These are phyloP conservation scores for Calypte anna DNA, from an alignment of 2,113 vertebrate genomes.

Conservation along the genomic window DNA sequence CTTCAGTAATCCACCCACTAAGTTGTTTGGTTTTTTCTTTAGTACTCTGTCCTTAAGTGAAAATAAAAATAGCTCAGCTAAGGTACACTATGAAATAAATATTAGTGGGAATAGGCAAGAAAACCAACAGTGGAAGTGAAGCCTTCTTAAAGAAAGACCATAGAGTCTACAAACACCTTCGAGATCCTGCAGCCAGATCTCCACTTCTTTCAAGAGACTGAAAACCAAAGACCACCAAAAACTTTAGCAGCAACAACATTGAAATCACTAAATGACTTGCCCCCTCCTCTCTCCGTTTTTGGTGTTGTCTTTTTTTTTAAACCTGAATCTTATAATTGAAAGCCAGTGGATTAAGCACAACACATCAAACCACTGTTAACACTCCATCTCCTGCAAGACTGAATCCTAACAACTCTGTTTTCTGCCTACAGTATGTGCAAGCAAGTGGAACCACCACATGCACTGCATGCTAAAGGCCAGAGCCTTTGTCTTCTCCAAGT, in stretches of 20 bases:
- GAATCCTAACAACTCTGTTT: slow-evolving; percentile 75
- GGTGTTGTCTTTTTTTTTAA: neutral
- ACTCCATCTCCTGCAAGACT: slow-evolving; percentile 71
- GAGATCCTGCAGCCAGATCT: neutral
- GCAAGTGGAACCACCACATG: slow-evolving; percentile 76
- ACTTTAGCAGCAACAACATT: neutral
- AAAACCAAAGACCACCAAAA: neutral
- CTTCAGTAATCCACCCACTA: neutral
- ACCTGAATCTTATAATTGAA: slow-evolving; percentile 56
- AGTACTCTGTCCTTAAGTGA: neutral
- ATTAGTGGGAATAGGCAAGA: neutral
- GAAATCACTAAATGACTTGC: neutral
- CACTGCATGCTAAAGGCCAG: slow-evolving; percentile 80
- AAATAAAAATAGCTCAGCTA: neutral
- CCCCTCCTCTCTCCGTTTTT: neutral
- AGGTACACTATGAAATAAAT: neutral
- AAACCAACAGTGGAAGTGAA: neutral
- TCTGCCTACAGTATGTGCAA: slow-evolving; percentile 73
- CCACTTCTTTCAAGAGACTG: neutral
- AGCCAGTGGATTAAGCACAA: slow-evolving; percentile 63
- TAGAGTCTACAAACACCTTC: neutral
- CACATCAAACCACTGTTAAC: slow-evolving; percentile 69
- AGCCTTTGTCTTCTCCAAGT: slow-evolving; percentile 84
- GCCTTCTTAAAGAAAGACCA: neutral
- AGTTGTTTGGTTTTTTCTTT: neutral